A percentile compares a stretch with the other conserved stretches of the same genome.
phyloP scores from a whole-genome alignment of 2,113 vertebrate genomes.

The Pygoscelis adeliae region DNA sequence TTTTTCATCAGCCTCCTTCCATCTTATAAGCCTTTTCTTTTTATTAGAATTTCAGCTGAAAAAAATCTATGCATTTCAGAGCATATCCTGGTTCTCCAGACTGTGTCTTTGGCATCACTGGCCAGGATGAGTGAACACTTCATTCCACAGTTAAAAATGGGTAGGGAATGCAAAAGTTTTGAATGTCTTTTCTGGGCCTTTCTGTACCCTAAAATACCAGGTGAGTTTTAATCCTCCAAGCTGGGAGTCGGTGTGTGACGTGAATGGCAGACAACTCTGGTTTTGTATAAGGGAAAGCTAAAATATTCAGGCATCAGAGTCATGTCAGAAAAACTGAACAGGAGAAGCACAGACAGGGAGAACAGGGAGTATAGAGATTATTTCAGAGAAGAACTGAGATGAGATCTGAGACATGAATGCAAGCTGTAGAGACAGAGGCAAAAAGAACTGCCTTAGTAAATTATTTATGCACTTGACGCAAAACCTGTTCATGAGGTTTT shows the following conservation, averaged over 20 bases:
- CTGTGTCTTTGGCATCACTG: not conserved
- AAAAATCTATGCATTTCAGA: not conserved
- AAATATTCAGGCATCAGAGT: not conserved
- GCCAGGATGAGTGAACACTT: not conserved
- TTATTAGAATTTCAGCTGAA: not conserved
- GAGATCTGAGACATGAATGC: not conserved
- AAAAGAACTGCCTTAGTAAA: not conserved
- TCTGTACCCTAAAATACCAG: not conserved
- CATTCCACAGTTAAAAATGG: not conserved
- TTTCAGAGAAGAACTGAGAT: not conserved
- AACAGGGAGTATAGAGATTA: not conserved
- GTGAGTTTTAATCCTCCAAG: not conserved
- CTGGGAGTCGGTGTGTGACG: rapidly evolving
- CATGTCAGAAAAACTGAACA: not conserved
- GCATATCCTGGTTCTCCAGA: not conserved
- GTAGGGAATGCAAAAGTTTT: not conserved
- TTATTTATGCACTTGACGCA: not conserved
- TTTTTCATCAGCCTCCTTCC: not conserved
- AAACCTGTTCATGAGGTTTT: not conserved
- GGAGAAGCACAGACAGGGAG: not conserved
- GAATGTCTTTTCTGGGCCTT: not conserved
- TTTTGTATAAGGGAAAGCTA: not conserved
- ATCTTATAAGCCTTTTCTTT: not conserved
- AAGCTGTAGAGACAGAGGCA: not conserved
- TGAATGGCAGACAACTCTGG: not conserved